These are phyloP conservation scores for Helleia helle DNA, from an alignment of 2,888 invertebrate species.

Conservation along the genomic window DNA sequence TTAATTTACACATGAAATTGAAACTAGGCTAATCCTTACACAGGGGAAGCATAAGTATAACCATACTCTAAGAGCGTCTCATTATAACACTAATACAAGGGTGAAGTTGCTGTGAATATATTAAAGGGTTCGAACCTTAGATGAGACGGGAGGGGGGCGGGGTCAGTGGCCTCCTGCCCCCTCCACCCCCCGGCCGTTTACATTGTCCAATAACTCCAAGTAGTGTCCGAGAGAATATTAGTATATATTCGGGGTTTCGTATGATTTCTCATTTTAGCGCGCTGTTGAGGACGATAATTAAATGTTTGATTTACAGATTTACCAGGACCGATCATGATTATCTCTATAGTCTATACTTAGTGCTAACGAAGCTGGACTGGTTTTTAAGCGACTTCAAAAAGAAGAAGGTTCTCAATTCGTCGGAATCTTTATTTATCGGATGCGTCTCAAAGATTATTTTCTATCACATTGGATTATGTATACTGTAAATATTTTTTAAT, in stretches of 20 bases:
- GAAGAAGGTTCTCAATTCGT: too few species aligned
- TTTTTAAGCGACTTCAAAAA: too few species aligned
- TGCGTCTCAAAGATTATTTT: too few species aligned
- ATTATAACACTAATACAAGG: constrained; percentile 75
- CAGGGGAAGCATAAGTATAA: constrained; percentile 60
- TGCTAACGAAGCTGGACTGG: too few species aligned
- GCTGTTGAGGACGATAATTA: too few species aligned
- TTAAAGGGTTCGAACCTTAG: constrained; percentile 74
- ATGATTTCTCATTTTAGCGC: too few species aligned
- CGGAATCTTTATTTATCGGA: too few species aligned
- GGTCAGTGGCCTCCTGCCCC: constrained; percentile 49
- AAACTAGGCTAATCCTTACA: constrained; percentile 65
- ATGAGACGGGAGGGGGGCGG: constrained; percentile 66
- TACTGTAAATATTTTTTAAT: too few species aligned
- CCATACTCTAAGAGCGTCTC: constrained; percentile 73
- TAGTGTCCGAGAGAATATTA: constrained; percentile 72
- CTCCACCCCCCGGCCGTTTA: constrained; percentile 67
- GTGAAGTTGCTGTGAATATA: constrained; percentile 73
- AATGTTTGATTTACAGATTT: too few species aligned
- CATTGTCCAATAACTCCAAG: constrained; percentile 75
- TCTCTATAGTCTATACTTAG: too few species aligned
- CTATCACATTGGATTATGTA: too few species aligned
- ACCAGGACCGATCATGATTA: too few species aligned
- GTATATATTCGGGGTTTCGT: constrained; percentile 68
- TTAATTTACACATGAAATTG: constrained; percentile 45